Evolutionary conservation across 1,140 invertebrate genomes (phyloP), one percentile per base, ranked within the genome.

Genomic region (Drosophila paulistorum): DNA sequence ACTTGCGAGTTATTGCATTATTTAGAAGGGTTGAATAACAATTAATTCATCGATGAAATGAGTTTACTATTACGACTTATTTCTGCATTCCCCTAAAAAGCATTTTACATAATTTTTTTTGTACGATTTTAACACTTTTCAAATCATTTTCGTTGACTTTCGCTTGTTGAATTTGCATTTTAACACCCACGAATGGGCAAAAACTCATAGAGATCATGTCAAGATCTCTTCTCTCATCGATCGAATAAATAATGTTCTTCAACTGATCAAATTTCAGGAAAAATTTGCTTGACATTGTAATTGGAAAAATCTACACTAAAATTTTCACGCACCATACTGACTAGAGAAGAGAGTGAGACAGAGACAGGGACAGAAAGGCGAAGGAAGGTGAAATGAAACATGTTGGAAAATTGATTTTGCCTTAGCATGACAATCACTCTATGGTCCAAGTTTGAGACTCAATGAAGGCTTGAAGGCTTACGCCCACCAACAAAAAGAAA

Each of bases 351-450:
- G 14, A 48, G 14, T 10, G 17, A 23, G 42, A 14, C 23, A 26
- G 23, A 4, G 23, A 26, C 20, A 23, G 1, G 20, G 20, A 23
- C 23, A 3, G 42, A 45, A n/a, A 14, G 42, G 45, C 11, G 9
- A 11, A 7, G 7, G 17, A 23, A 5, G 9, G 45, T 10, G 20
- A 14, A 14, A 45, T 54, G 65, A 80, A 84, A 89, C 66, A 73
- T 70, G 71, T 23, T 81, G 67, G 85, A 78, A 89, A 89, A 89
- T 89, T 89, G 84, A 89, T 89, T 89, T 89, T 72, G 23, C 73
- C 75, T 58, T 67, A 77, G 80, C 84, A 89, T 84, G 82, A 87
- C 84, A 87, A 89, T 89, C 84, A 74, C 73, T 89, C 61, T 7
- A 37, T n/a, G 69, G 13, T 42, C 51, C 58, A 66, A 63, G 62